These are phyloP conservation scores for Eulemur rufifrons DNA, from an alignment of 2,113 vertebrate species.

Conservation along the genomic window DNA sequence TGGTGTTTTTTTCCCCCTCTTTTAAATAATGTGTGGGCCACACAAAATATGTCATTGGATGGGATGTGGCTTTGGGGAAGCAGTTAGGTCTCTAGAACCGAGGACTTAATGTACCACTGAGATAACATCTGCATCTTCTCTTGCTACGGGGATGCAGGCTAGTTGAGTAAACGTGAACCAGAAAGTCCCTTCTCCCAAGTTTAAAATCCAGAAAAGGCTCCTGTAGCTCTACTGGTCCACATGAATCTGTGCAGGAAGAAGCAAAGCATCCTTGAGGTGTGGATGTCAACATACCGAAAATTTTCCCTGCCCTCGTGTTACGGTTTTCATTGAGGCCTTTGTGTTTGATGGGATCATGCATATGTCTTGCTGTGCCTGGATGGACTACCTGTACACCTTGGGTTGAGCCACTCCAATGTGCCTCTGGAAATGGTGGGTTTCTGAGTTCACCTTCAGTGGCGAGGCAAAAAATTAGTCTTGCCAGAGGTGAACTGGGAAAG, in stretches of 20 bases:
- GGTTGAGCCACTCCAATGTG: neutral
- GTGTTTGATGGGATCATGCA: neutral
- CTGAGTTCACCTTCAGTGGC: neutral
- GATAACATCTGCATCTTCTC: neutral
- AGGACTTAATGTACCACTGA: neutral
- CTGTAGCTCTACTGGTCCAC: neutral
- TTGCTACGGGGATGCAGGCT: neutral
- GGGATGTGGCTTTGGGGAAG: neutral
- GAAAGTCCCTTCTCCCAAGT: neutral
- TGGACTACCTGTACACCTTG: neutral
- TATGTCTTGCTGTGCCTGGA: neutral
- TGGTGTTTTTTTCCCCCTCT: neutral
- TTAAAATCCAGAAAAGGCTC: neutral
- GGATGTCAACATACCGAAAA: neutral
- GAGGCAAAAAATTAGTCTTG: neutral
- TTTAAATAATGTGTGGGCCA: neutral
- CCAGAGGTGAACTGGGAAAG: conserved; percentile 30
- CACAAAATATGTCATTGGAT: neutral
- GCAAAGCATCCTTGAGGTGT: neutral
- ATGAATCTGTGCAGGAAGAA: neutral
- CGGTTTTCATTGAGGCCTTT: neutral
- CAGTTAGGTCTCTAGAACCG: neutral
- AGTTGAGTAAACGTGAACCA: neutral
- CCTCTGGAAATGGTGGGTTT: neutral
- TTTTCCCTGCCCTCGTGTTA: neutral